Evolutionary conservation across 2,797 vertebrate species (phyloP).

Genomic region (Yasuhikotakia modesta): DNA sequence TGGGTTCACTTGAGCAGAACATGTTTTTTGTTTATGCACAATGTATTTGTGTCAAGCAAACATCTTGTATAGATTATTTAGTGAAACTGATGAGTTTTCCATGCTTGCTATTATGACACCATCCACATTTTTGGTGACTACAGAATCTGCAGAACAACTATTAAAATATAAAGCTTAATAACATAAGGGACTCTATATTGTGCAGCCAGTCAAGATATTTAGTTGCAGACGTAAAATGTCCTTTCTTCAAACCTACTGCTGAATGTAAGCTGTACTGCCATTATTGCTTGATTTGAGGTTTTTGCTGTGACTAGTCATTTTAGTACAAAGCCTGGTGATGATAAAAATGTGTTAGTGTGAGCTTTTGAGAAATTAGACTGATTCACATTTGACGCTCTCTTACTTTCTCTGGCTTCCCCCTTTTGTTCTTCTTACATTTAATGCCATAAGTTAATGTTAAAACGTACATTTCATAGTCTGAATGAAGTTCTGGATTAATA

Average conservation of each 20-base stretch:
- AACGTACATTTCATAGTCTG: background rate
- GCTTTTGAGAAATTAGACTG: background rate
- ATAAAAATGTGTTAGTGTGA: conserved; percentile 29
- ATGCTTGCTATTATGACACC: background rate
- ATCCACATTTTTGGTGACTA: background rate
- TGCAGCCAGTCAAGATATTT: conserved; percentile 5
- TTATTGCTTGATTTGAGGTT: conserved; percentile 24
- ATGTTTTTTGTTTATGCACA: background rate
- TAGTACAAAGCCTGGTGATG: conserved; percentile 16
- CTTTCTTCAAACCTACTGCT: background rate
- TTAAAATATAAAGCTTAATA: background rate
- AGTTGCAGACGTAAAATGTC: background rate
- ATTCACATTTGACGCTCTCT: conserved; percentile 5
- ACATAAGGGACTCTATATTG: background rate
- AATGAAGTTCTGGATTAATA: background rate
- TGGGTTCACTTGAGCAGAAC: background rate
- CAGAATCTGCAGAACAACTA: background rate
- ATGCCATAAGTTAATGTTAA: background rate
- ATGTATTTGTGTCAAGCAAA: background rate
- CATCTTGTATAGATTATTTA: background rate
- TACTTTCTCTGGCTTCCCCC: background rate
- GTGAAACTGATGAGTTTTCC: background rate
- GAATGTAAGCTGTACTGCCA: background rate
- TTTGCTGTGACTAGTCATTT: background rate
- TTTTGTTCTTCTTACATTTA: background rate